Base-by-base conservation (phyloP, 2,888 invertebrate genomes). In the Zaprionus bogoriensis region DNA sequence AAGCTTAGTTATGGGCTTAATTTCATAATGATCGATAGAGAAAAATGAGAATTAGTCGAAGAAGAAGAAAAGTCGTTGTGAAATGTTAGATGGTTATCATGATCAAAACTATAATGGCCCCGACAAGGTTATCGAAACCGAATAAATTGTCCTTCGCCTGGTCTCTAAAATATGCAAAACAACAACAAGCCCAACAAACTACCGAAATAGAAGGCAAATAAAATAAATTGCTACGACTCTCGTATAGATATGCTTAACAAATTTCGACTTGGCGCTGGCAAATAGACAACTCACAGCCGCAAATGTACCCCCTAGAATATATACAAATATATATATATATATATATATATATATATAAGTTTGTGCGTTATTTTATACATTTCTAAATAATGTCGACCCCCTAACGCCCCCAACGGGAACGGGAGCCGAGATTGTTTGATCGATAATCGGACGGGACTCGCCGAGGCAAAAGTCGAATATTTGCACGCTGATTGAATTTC, bases 401-500 rank as follows among this genome's bases (percentile, higher is more conserved):
- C 28, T 42, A 2, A 14, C 9, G 14, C 22, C 14, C 20, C 7
- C 54, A 73, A 60, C 69, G 55, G n/a, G n/a, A n/a, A n/a, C n/a
- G n/a, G n/a, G 63, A 65, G 67, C 74, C 61, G 58, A 64, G 20
- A 10, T 9, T 82, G 87, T 87, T 87, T 87, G 87, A 88, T 87
- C 87, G 77, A 87, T 87, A 88, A 59, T 44, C 44, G 45, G 52
- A 60, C 36, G 19, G 28, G 22, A 36, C n/a, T 23, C 27, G 22
- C n/a, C n/a, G 4, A 36, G 52, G 14, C 51, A 53, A 52, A 6
- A 2, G 27, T 46, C 23, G 63, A 47, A 61, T 72, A 77, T 78
- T 71, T 74, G 76, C 73, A 78, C 62, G 61, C 61, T 67, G 74
- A 68, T 63, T 72, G 63, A 67, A 67, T 59, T 76, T 64, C 38